Evolutionary conservation across 1,140 invertebrate species (phyloP).

Genomic region (Asbolus verrucosus): DNA sequence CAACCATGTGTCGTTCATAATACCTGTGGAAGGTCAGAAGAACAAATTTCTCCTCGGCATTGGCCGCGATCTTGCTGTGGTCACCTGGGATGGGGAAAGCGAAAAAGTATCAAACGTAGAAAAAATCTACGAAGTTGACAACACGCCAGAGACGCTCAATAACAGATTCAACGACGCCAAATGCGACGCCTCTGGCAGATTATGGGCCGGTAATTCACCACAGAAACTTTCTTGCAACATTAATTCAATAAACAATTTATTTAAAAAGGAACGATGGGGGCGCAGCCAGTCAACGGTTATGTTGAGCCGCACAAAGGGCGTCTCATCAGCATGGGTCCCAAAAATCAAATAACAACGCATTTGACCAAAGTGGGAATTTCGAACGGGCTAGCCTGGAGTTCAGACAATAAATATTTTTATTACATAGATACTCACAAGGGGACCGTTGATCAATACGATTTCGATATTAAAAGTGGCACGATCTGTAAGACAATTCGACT

Average conservation of each 20-base stretch:
- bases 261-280: slow-evolving; percentile 58
- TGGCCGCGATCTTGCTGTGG: slow-evolving; percentile 70
- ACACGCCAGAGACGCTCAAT: slow-evolving; percentile 63
- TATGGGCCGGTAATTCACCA: slow-evolving; percentile 75
- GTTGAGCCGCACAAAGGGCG: slow-evolving; percentile 49
- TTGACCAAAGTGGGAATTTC: slow-evolving; percentile 73
- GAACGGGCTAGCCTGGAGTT: slow-evolving; percentile 85
- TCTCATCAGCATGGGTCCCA: slow-evolving; percentile 50
- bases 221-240: too few relatives aligned
- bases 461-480: slow-evolving; percentile 74
- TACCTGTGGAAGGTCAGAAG: slow-evolving; percentile 74
- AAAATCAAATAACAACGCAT: slow-evolving; percentile 53
- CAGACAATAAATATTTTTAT: slow-evolving; percentile 76
- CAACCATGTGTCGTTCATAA: slow-evolving; percentile 65
- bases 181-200: slow-evolving; percentile 79
- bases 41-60: slow-evolving; percentile 75
- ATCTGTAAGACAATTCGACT: slow-evolving; percentile 71
- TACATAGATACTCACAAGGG: slow-evolving; percentile 78
- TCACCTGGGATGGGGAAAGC: slow-evolving; percentile 75
- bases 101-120: slow-evolving; percentile 52
- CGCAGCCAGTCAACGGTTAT: slow-evolving; percentile 50
- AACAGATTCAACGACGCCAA: slow-evolving; percentile 90
- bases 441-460: slow-evolving; percentile 79
- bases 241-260: too few relatives aligned
- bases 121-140: slow-evolving; percentile 63